Percentiles rank a stretch among this genome's conserved stretches.
Evolutionary conservation across 2,113 vertebrate genomes (phyloP).

Genomic region (Neofelis nebulosa): DNA sequence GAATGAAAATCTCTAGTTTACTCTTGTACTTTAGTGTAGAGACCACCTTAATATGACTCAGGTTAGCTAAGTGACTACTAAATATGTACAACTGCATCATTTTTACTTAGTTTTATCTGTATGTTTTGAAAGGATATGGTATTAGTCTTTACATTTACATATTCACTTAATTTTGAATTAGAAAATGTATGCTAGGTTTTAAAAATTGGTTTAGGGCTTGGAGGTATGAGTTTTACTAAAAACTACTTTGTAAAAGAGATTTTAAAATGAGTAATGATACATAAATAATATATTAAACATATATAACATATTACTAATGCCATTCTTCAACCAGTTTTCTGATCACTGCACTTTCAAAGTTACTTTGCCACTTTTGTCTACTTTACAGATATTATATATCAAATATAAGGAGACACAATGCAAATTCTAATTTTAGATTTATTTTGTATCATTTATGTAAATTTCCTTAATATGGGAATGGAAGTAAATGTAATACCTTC

Average conservation of each 20-base stretch:
- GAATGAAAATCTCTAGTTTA: slow-evolving; percentile 40
- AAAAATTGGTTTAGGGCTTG: slow-evolving; percentile 25
- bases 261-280: slow-evolving; percentile 31
- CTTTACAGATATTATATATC: neutral
- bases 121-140: slow-evolving; percentile 41
- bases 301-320: neutral
- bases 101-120: slow-evolving; percentile 10
- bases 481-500: slow-evolving; percentile 51
- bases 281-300: slow-evolving; percentile 26
- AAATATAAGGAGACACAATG: slow-evolving; percentile 37
- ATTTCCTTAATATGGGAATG: slow-evolving; percentile 67
- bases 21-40: neutral
- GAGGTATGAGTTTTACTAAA: neutral
- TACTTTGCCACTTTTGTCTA: neutral
- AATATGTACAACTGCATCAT: neutral
- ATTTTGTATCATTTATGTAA: slow-evolving; percentile 51
- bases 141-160: slow-evolving; percentile 27
- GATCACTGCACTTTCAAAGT: slow-evolving; percentile 3
- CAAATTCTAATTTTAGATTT: slow-evolving; percentile 51
- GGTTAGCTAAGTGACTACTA: neutral
- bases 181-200: neutral
- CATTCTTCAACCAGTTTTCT: neutral
- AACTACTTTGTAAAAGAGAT: neutral
- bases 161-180: slow-evolving; percentile 20
- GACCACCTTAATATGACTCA: neutral